Evolutionary conservation across 1,140 invertebrate species (phyloP).

Genomic region (Phortica variegata): DNA sequence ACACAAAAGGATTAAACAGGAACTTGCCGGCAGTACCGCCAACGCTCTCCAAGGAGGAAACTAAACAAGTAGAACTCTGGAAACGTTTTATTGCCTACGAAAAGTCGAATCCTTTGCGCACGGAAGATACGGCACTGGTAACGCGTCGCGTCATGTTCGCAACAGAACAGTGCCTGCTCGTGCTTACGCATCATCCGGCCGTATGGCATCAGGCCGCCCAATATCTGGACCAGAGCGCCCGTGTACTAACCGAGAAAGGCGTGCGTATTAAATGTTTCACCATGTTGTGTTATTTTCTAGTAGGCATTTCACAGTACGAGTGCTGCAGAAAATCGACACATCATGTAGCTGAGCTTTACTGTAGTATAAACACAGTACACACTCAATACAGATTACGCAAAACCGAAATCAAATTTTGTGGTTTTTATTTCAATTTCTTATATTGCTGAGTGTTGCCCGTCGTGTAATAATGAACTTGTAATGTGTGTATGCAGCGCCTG

Average conservation of each 20-base stretch:
- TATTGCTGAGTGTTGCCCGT: slow-evolving; percentile 39
- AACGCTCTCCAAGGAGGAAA: slow-evolving; percentile 85
- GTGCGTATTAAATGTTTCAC: slow-evolving; percentile 60
- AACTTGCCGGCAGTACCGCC: slow-evolving; percentile 94
- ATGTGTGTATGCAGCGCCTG: no score
- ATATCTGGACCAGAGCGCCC: slow-evolving; percentile 91
- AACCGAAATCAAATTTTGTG: slow-evolving; percentile 23
- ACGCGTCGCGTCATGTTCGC: slow-evolving; percentile 97
- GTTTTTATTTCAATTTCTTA: slow-evolving; percentile 30
- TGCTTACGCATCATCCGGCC: slow-evolving; percentile 95
- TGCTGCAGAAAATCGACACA: slow-evolving; percentile 39
- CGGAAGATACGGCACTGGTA: slow-evolving; percentile 91
- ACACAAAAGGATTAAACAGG: slow-evolving; percentile 91
- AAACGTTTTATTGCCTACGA: slow-evolving; percentile 99
- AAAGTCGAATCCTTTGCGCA: slow-evolving; percentile 91
- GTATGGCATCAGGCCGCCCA: slow-evolving; percentile 98
- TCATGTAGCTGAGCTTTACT: neutral
- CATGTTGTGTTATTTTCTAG: slow-evolving; percentile 15
- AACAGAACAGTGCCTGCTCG: slow-evolving; percentile 95
- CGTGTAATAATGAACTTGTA: slow-evolving; percentile 23
- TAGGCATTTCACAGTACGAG: no score
- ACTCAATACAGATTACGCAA: slow-evolving; percentile 19
- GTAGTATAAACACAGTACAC: neutral
- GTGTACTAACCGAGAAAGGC: slow-evolving; percentile 91
- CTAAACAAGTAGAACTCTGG: slow-evolving; percentile 98